These are phyloP conservation scores for Bombus huntii DNA, from an alignment of 1,140 invertebrate species.

Conservation along the genomic window DNA sequence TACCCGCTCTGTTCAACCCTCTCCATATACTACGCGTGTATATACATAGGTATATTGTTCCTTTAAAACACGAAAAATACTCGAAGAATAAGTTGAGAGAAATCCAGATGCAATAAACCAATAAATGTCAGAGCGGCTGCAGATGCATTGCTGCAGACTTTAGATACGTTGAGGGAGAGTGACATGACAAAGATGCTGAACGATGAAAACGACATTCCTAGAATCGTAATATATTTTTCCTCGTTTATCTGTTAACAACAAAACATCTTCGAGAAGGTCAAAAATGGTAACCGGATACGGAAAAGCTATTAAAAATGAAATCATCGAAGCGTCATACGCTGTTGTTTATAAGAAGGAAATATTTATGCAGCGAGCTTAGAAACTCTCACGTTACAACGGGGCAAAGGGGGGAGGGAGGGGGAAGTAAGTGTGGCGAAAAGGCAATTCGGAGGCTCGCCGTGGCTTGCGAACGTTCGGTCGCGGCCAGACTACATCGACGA, in stretches of 20 bases:
- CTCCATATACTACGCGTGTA: no score
- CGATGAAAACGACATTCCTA: background rate
- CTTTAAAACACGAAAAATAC: background rate
- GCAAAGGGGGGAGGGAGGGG: background rate
- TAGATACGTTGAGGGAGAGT: background rate
- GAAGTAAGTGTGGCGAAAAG: background rate
- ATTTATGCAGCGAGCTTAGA: background rate
- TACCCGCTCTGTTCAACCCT: slow-evolving; percentile 24
- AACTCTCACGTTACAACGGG: background rate
- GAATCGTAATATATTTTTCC: background rate
- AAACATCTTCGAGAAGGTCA: background rate
- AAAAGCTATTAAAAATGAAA: background rate
- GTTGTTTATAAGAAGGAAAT: slow-evolving; percentile 3
- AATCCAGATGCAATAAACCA: slow-evolving; percentile 5
- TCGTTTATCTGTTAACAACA: background rate
- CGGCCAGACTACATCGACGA: background rate
- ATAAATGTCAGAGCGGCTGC: background rate
- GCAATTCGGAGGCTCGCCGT: slow-evolving; percentile 64
- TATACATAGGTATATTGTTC: background rate
- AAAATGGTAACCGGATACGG: background rate
- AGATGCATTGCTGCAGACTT: background rate
- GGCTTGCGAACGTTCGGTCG: background rate
- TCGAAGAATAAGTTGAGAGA: background rate
- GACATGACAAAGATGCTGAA: background rate
- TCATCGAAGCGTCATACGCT: background rate